Percentiles rank a stretch among this genome's conserved stretches.
phyloP scores from a whole-genome alignment of 2,888 invertebrate genomes.

The Gastrophysa polygoni region DNA sequence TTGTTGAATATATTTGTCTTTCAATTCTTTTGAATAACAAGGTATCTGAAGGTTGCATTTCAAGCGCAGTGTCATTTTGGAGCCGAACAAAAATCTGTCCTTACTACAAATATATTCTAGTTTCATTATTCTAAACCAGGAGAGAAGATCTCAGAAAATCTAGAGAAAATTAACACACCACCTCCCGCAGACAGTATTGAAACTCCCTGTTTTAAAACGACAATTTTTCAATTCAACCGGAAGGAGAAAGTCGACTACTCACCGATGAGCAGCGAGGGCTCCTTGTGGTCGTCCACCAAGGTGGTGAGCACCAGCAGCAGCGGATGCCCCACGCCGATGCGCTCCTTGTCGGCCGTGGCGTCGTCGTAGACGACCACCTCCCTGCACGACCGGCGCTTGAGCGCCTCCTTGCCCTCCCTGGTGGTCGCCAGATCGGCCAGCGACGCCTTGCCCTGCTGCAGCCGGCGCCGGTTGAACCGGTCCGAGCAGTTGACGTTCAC shows the following conservation, averaged over 20 bases:
- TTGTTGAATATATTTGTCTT: too few species aligned
- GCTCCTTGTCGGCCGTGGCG: constrained; percentile 66
- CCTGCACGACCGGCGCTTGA: constrained; percentile 62
- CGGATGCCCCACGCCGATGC: constrained; percentile 65
- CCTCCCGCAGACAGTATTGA: too few species aligned
- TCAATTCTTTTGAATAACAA: too few species aligned
- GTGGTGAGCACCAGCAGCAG: constrained; percentile 69
- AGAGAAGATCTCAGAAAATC: too few species aligned
- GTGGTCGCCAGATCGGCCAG: constrained; percentile 68
- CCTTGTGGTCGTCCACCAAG: constrained; percentile 70
- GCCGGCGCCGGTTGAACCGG: constrained; percentile 68
- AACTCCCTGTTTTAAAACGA: too few species aligned
- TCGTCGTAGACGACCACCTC: constrained; percentile 77
- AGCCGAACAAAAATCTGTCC: too few species aligned
- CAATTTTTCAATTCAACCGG: too few species aligned
- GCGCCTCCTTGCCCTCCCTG: constrained; percentile 67
- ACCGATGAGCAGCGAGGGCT: constrained; percentile 72
- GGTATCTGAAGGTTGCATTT: too few species aligned
- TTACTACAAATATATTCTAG: too few species aligned
- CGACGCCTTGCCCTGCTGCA: constrained; percentile 70
- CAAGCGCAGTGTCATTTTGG: too few species aligned
- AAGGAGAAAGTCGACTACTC: constrained; percentile 57
- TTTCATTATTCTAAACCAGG: too few species aligned
- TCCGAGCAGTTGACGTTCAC: constrained; percentile 76
- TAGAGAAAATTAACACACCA: too few species aligned